Base-by-base conservation (phyloP, 2,797 vertebrate species). In the Pangasius djambal region DNA sequence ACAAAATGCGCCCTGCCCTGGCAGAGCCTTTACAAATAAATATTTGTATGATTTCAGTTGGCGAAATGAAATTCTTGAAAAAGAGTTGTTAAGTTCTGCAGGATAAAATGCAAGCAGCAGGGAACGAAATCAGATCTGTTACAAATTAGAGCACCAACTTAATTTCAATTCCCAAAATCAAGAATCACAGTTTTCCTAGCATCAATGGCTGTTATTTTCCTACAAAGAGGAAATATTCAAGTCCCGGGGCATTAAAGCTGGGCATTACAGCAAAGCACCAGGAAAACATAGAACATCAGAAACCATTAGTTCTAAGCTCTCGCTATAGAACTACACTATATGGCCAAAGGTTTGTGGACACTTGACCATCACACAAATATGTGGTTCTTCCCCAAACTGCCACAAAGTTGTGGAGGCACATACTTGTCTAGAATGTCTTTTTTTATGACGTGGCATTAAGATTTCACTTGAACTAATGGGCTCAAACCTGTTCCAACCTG, bases 21-120 rank as follows among this genome's bases (percentile, higher is more conserved):
- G 75, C 61, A 65, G 40, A 25, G 28, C 61, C 12, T 22, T 48
- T 18, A 77, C 69, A 75, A 85, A 86, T 87, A 69, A 81, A 89
- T 84, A 84, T 65, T 44, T 83, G 25, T 69, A 83, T 12, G 18
- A 61, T 85, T 87, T 74, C 40, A 3, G 9, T 55, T 69, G 48
- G 44, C 5, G 28, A 83, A 65, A 48, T 83, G 5, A n/a, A 48
- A 65, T 83, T 65, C 25, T 83, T 48, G 3, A 65, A 65, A 83
- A 82, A n/a, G 59, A 44, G 37, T 28, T 44, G 79, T 61, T 63
- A 44, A 28, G 81, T 83, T 83, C 12, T 28, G 25, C 34, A 83
- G 13, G 22, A 63, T 44, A 44, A 65, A 83, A 63, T 63, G 9
- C 37, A 65, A 16, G 59, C 59, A 22, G 52, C 31, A 81, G 20